Percentiles rank a stretch among this genome's conserved stretches.
These are phyloP conservation scores for Scaptomyza montana DNA, from an alignment of 1,140 invertebrate genomes.

Conservation along the genomic window DNA sequence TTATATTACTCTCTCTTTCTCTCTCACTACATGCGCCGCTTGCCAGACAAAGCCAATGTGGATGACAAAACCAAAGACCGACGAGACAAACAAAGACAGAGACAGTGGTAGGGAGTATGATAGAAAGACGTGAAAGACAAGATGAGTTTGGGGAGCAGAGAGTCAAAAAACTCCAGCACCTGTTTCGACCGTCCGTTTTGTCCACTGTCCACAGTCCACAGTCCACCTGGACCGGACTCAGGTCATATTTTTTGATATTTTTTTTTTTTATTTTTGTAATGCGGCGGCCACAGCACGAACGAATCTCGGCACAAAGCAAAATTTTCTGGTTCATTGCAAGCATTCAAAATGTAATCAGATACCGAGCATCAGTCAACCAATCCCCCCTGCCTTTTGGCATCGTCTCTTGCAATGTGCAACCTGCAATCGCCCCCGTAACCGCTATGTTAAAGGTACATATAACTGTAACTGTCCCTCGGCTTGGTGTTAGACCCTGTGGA, in stretches of 20 bases:
- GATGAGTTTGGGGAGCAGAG: background rate
- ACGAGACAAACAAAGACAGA: background rate
- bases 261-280: background rate
- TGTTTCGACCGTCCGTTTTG: conserved; percentile 17
- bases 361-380: conserved; percentile 34
- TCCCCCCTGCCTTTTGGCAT: background rate
- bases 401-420: background rate
- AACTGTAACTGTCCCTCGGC: conserved; percentile 19
- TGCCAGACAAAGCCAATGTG: conserved; percentile 32
- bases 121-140: background rate
- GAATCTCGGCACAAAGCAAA: conserved; percentile 51
- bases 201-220: background rate
- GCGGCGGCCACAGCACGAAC: conserved; percentile 46
- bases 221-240: conserved; percentile 11
- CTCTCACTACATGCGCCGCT: background rate
- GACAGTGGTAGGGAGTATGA: background rate
- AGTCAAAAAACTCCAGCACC: conserved; percentile 17
- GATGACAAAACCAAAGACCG: conserved; percentile 36
- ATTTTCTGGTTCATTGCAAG: conserved; percentile 79
- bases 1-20: background rate
- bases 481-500: conserved; percentile 12
- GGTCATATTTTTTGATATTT: conserved; percentile 1
- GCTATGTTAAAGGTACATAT: background rate
- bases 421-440: too few relatives aligned
- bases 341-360: conserved; percentile 80